Conservation (phyloP, 2,797 vertebrate genomes). For the Helarctos malayanus region DNA sequence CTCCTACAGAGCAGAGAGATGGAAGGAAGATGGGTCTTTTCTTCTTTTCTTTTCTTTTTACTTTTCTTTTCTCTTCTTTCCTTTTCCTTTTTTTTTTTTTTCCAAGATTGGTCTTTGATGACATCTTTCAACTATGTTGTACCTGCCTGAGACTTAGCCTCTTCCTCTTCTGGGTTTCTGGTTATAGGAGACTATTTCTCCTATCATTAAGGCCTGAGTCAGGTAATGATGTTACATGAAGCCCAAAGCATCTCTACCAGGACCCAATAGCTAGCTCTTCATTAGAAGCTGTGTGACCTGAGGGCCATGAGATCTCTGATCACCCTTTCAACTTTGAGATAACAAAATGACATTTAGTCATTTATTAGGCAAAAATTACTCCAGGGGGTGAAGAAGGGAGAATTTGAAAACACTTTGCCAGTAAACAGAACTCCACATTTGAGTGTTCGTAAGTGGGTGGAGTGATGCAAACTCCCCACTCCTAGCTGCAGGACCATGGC, state of each 20-base stretch:
- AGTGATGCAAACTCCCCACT: slow-evolving; percentile 69
- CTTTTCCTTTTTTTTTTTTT: not conserved
- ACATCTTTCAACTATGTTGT: not conserved
- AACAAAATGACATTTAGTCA: slow-evolving; percentile 60
- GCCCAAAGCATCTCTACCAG: not conserved
- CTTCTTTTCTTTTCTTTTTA: not conserved
- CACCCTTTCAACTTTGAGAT: slow-evolving; percentile 53
- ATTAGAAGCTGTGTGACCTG: not conserved
- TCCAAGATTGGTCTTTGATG: not conserved
- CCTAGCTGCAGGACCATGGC: slow-evolving; percentile 33
- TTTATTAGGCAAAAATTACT: slow-evolving; percentile 67
- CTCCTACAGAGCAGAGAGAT: not conserved
- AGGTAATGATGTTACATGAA: not conserved
- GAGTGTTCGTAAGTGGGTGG: slow-evolving; percentile 69
- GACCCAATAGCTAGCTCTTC: not conserved
- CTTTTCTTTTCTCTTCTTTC: too few species aligned
- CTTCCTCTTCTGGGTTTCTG: slow-evolving; percentile 10
- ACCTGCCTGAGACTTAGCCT: not conserved
- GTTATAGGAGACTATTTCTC: slow-evolving; percentile 10
- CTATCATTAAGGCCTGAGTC: not conserved
- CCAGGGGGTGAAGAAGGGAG: not conserved
- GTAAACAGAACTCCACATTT: slow-evolving; percentile 69
- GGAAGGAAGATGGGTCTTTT: not conserved
- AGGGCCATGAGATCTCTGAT: not conserved
- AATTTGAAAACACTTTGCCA: slow-evolving; percentile 72